Conservation (phyloP, 2,113 vertebrate species). For the Microtus pennsylvanicus region DNA sequence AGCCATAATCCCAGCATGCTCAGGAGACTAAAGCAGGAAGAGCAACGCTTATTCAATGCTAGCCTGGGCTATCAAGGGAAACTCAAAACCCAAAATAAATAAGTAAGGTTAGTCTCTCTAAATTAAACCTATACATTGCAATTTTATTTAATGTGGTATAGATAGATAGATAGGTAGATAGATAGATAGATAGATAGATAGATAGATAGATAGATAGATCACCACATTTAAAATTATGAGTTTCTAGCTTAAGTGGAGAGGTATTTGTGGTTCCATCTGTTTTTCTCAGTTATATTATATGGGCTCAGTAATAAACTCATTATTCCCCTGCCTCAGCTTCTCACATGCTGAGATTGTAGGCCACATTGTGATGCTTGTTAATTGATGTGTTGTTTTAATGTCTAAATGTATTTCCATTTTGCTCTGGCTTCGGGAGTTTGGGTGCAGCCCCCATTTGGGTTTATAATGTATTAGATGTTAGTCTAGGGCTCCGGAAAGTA, state of each 20-base stretch:
- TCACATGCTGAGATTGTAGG: neutral
- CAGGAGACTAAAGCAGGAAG: neutral
- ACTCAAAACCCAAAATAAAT: neutral
- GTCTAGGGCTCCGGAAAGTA: neutral
- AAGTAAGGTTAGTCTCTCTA: slow-evolving; percentile 25
- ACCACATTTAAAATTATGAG: slow-evolving; percentile 44
- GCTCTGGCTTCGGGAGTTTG: neutral
- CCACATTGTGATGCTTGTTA: neutral
- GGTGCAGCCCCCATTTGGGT: neutral
- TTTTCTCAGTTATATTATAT: neutral
- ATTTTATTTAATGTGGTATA: no score
- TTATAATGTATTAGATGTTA: neutral
- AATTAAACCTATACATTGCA: neutral
- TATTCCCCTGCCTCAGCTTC: neutral
- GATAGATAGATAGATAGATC: neutral
- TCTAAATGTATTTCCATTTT: slow-evolving; percentile 40
- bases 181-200: no score
- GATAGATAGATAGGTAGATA: no score
- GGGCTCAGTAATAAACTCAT: no score
- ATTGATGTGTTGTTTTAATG: slow-evolving; percentile 7
- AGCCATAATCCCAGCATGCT: neutral
- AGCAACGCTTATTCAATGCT: neutral
- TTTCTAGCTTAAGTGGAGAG: neutral
- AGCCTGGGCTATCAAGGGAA: neutral
- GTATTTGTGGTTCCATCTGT: neutral